Percentiles rank a stretch among this genome's conserved stretches.
These are phyloP conservation scores for Drosophila pruinosa DNA, from an alignment of 1,140 invertebrate genomes.

Conservation along the genomic window DNA sequence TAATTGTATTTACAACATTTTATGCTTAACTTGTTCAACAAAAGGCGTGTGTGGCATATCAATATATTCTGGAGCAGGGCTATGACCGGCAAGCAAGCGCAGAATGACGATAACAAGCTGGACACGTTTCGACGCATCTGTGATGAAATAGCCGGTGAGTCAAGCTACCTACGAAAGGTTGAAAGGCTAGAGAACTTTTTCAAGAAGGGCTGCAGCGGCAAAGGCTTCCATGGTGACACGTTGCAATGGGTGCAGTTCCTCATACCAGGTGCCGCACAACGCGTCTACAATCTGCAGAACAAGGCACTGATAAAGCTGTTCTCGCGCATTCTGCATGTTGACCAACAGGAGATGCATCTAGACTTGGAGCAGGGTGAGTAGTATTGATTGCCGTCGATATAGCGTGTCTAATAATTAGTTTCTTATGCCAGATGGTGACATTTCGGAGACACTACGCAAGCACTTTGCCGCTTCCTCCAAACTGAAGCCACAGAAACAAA, in stretches of 20 bases:
- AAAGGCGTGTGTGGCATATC: not conserved
- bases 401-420: not conserved
- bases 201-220: conserved; percentile 65
- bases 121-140: conserved; percentile 91
- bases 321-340: conserved; percentile 89
- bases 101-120: conserved; percentile 88
- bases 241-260: conserved; percentile 92
- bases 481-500: conserved; percentile 87
- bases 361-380: conserved; percentile 88
- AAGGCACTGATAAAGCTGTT: conserved; percentile 96
- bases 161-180: conserved; percentile 93
- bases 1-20: conserved; percentile 3
- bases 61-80: not conserved
- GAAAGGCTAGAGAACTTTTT: conserved; percentile 87
- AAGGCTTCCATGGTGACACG: conserved; percentile 90
- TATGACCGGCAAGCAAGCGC: conserved; percentile 35
- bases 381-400: not conserved
- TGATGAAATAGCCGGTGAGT: conserved; percentile 88
- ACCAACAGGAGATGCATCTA: conserved; percentile 92
- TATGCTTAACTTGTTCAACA: conserved; percentile 12
- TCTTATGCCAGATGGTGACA: conserved; percentile 86
- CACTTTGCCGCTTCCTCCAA: conserved; percentile 89
- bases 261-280: conserved; percentile 91
- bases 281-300: conserved; percentile 95
- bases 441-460: conserved; percentile 92